Evolutionary conservation across 1,140 invertebrate species (phyloP).

Genomic region (Drosophila serrata): DNA sequence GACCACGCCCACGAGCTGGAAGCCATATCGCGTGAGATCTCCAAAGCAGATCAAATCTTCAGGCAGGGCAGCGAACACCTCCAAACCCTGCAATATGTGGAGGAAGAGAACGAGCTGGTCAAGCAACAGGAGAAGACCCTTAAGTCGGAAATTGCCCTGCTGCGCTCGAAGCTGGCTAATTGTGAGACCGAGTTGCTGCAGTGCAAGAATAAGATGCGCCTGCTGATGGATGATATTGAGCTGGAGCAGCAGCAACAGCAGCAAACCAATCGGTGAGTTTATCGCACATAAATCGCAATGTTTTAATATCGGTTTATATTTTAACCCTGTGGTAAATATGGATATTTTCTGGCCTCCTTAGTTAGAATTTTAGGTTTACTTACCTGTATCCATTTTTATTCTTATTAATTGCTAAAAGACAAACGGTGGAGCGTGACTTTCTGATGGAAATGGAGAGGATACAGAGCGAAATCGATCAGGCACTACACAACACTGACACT

Average conservation of each 20-base stretch:
- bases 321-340: too few relatives aligned
- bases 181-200: conserved; percentile 95
- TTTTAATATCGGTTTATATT: too few relatives aligned
- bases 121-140: conserved; percentile 94
- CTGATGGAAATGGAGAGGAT: conserved; percentile 92
- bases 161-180: conserved; percentile 93
- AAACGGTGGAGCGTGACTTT: conserved; percentile 91
- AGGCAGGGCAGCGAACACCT: conserved; percentile 92
- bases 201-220: conserved; percentile 95
- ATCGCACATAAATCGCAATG: too few relatives aligned
- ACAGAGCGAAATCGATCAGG: conserved; percentile 93
- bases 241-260: conserved; percentile 85
- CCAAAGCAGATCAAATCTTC: conserved; percentile 90
- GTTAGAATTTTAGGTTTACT: too few relatives aligned
- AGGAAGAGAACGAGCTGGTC: conserved; percentile 95
- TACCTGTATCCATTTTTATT: background rate
- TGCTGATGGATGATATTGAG: conserved; percentile 89
- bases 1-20: conserved; percentile 94
- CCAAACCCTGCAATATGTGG: conserved; percentile 91
- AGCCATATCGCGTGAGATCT: conserved; percentile 92
- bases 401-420: conserved; percentile 68
- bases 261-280: conserved; percentile 71
- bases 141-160: conserved; percentile 93
- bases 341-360: too few relatives aligned
- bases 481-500: conserved; percentile 92